Conservation (phyloP, 2,888 invertebrate species). For the Aleiodes alternator region DNA sequence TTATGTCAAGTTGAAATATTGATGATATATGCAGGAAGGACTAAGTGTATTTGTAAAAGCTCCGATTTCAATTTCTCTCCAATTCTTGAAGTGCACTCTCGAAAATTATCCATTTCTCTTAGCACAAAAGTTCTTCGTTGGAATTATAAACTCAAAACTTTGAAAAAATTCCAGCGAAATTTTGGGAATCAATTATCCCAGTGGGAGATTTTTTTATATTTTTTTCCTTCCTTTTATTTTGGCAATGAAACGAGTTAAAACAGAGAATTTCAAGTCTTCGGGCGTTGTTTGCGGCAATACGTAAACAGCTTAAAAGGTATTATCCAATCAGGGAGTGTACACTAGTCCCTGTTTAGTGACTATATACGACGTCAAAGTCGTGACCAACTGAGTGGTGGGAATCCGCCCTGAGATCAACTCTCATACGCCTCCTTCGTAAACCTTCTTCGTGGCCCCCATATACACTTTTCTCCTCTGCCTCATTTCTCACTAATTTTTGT, state of each 20-base stretch:
- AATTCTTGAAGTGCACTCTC: background rate
- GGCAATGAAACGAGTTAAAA: background rate
- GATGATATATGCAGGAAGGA: no score
- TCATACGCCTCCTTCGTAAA: conserved; percentile 68
- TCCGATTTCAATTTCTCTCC: no score
- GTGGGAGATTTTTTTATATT: background rate
- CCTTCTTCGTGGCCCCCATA: conserved; percentile 30
- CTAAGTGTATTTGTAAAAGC: no score
- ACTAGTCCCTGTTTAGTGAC: conserved; percentile 55
- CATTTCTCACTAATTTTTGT: background rate
- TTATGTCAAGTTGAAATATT: background rate
- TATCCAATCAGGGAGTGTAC: conserved; percentile 63
- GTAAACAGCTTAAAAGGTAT: conserved; percentile 62
- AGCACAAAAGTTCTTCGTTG: no score
- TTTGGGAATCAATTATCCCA: no score
- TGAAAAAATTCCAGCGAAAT: no score
- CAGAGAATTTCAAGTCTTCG: conserved; percentile 1
- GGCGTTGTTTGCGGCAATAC: conserved; percentile 36
- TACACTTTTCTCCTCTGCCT: conserved; percentile 7
- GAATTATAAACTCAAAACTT: background rate
- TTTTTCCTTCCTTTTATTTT: background rate
- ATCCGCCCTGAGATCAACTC: conserved; percentile 74
- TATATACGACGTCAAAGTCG: conserved; percentile 64
- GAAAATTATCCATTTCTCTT: background rate
- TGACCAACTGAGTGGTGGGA: conserved; percentile 74